Evolutionary conservation across 1,140 invertebrate species (phyloP).

Genomic region (Sitodiplosis mosellana): DNA sequence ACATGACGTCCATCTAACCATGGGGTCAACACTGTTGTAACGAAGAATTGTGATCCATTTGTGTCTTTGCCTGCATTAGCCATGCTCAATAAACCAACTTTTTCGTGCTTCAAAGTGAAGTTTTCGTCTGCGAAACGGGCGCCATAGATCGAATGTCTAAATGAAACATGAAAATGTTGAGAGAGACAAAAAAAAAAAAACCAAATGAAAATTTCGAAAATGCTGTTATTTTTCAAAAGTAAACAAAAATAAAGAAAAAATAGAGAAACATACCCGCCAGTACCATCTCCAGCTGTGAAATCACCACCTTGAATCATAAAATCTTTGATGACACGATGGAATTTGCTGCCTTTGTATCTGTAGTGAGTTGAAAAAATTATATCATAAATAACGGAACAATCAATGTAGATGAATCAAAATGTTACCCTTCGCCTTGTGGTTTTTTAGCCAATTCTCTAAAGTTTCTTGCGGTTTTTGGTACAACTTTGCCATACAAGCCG

Average conservation of each 20-base stretch:
- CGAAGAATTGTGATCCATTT: slow-evolving; percentile 98
- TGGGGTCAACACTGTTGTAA: slow-evolving; percentile 74
- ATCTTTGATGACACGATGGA: slow-evolving; percentile 83
- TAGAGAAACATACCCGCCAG: slow-evolving; percentile 43
- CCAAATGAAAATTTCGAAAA: too few species aligned
- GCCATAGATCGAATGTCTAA: slow-evolving; percentile 83
- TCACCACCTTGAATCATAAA: slow-evolving; percentile 95
- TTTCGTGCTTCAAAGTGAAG: slow-evolving; percentile 94
- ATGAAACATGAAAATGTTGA: slow-evolving; percentile 9
- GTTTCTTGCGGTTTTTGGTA: slow-evolving; percentile 87
- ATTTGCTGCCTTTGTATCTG: slow-evolving; percentile 68
- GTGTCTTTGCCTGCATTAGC: slow-evolving; percentile 93
- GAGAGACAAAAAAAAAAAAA: background rate
- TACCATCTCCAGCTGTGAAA: slow-evolving; percentile 83
- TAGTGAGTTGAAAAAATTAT: background rate
- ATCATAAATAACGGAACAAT: background rate
- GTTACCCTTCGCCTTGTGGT: slow-evolving; percentile 48
- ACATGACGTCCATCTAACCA: slow-evolving; percentile 96
- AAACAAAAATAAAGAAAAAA: slow-evolving; percentile 3
- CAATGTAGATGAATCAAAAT: slow-evolving; percentile 1
- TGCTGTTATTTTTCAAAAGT: too few species aligned
- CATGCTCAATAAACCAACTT: slow-evolving; percentile 92
- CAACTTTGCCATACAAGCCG: slow-evolving; percentile 87
- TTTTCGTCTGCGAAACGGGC: slow-evolving; percentile 90
- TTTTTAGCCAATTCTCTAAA: slow-evolving; percentile 72